Evolutionary conservation across 2,113 vertebrate genomes (phyloP).

Genomic region (Sylvilagus bachmani): DNA sequence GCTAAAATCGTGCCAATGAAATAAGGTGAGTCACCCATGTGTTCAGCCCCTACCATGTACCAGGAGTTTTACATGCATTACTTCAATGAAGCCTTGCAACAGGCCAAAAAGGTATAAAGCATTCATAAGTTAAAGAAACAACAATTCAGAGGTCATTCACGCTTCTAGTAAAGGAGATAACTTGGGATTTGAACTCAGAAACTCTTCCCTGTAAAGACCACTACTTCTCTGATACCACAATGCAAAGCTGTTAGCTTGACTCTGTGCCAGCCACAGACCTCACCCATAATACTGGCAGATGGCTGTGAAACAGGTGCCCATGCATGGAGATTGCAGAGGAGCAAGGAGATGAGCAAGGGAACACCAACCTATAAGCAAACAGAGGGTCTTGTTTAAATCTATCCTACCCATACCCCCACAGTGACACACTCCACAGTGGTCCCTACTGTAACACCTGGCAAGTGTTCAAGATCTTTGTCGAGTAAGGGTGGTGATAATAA

Average conservation of each 20-base stretch:
- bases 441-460: neutral
- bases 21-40: neutral
- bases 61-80: neutral
- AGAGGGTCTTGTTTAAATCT: neutral
- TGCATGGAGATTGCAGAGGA: neutral
- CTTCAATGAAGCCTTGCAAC: neutral
- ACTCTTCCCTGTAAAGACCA: neutral
- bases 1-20: neutral
- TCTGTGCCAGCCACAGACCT: neutral
- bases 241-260: neutral
- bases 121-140: constrained; percentile 30
- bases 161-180: constrained; percentile 9
- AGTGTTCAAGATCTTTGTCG: neutral
- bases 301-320: neutral
- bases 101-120: neutral
- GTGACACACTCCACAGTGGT: neutral
- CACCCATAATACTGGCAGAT: neutral
- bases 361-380: neutral
- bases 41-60: neutral
- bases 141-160: neutral
- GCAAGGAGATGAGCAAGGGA: neutral
- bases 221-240: constrained; percentile 4
- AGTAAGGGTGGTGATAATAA: neutral
- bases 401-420: neutral
- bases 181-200: constrained; percentile 26